Percentiles rank a stretch among this genome's conserved stretches.
These are phyloP conservation scores for Rhadina sibilatrix DNA, from an alignment of 2,113 vertebrate genomes.

Conservation along the genomic window DNA sequence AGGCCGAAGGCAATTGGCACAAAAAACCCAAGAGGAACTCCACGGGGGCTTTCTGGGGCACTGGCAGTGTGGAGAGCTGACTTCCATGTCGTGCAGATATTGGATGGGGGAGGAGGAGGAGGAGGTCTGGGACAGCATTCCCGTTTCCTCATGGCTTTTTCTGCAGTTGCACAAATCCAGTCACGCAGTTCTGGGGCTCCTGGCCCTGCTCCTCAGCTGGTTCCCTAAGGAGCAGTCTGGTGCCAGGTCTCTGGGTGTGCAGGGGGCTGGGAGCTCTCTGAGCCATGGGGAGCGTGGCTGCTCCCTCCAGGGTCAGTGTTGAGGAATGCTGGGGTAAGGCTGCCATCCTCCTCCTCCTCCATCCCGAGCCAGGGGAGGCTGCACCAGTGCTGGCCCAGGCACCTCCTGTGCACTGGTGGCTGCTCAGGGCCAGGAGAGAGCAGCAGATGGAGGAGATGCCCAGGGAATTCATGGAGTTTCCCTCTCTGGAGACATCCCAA, in stretches of 20 bases:
- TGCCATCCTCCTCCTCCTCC: background rate
- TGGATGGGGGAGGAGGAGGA: background rate
- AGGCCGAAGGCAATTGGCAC: rapidly evolving
- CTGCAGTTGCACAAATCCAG: background rate
- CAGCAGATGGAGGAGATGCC: background rate
- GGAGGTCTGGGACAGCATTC: background rate
- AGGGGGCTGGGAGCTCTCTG: background rate
- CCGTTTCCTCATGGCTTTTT: background rate
- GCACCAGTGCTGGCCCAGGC: rapidly evolving
- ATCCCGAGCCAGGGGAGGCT: background rate
- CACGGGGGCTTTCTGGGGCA: background rate
- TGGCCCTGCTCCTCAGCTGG: background rate
- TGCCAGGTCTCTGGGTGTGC: background rate
- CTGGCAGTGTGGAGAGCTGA: rapidly evolving
- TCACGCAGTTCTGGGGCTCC: background rate
- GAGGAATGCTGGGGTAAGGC: background rate
- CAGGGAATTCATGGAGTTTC: background rate
- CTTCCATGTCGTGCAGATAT: background rate
- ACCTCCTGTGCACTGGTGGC: background rate
- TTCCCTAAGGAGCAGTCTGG: background rate
- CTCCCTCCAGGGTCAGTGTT: background rate
- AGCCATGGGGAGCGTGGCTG: rapidly evolving
- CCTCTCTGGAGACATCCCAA: background rate
- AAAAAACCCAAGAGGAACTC: background rate
- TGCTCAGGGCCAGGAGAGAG: background rate